phyloP scores from a whole-genome alignment of 1,140 invertebrate species.

The Trichonephila clavipes region DNA sequence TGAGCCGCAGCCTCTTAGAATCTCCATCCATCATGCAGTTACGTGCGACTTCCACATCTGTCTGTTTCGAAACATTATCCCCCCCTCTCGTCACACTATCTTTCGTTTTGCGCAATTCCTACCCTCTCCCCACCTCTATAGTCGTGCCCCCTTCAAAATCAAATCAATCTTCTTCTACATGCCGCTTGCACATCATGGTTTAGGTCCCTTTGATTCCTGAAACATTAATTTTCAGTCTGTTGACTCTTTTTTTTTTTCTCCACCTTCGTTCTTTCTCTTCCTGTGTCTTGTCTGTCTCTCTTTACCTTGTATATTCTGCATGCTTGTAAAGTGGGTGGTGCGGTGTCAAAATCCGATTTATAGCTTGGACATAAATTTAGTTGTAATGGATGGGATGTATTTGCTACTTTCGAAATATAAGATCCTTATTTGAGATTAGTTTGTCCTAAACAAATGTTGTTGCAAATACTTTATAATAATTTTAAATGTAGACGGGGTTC shows the following conservation, averaged over 20 bases:
- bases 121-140: background rate
- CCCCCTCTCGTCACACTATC: slow-evolving; percentile 1
- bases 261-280: background rate
- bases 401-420: no score
- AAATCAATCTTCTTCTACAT: slow-evolving; percentile 75
- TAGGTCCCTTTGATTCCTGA: slow-evolving; percentile 74
- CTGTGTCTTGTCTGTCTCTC: background rate
- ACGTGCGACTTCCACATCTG: slow-evolving; percentile 76
- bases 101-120: slow-evolving; percentile 13
- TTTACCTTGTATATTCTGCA: background rate
- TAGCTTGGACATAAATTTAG: background rate
- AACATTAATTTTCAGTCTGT: slow-evolving; percentile 73
- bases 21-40: slow-evolving; percentile 75
- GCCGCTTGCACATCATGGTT: slow-evolving; percentile 55
- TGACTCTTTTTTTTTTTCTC: slow-evolving; percentile 3
- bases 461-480: no score
- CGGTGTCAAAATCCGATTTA: background rate
- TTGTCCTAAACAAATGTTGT: no score
- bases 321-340: slow-evolving; percentile 1
- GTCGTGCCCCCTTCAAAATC: slow-evolving; percentile 73
- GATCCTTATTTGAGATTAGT: no score
- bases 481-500: no score
- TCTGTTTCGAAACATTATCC: slow-evolving; percentile 70
- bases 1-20: slow-evolving; percentile 63
- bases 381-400: background rate